Conservation (phyloP, 2,888 invertebrate genomes). For the Lumbricus terrestris region DNA sequence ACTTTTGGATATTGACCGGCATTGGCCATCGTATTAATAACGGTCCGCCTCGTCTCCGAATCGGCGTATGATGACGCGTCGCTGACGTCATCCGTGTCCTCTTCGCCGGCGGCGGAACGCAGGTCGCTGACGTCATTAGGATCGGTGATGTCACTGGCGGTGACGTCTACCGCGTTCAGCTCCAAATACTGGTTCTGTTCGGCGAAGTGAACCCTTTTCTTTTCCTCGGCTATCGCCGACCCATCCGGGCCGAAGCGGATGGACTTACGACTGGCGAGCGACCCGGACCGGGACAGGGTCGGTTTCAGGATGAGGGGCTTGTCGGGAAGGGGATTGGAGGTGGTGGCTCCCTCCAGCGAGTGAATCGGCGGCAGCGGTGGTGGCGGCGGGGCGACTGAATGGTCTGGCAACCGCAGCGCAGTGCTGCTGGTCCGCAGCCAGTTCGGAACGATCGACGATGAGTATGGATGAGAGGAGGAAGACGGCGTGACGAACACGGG, state of each 20-base stretch:
- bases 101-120: background rate
- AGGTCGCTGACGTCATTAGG: background rate
- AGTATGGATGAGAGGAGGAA: background rate
- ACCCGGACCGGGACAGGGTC: background rate
- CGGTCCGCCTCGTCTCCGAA: background rate
- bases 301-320: background rate
- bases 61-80: slow-evolving; percentile 10
- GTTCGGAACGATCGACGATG: background rate
- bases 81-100: background rate
- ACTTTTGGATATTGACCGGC: background rate
- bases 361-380: background rate
- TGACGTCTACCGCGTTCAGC: background rate
- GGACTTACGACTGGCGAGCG: background rate
- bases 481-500: background rate
- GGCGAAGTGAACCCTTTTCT: background rate
- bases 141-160: background rate
- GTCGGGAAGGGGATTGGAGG: too few relatives aligned
- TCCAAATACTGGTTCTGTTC: background rate
- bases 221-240: background rate
- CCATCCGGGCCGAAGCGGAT: background rate
- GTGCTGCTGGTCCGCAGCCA: background rate
- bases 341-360: background rate
- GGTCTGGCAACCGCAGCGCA: background rate
- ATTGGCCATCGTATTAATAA: background rate
- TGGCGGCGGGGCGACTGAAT: background rate